Evolutionary conservation across 1,140 invertebrate species (phyloP).

Genomic region (Drosophila obscura): DNA sequence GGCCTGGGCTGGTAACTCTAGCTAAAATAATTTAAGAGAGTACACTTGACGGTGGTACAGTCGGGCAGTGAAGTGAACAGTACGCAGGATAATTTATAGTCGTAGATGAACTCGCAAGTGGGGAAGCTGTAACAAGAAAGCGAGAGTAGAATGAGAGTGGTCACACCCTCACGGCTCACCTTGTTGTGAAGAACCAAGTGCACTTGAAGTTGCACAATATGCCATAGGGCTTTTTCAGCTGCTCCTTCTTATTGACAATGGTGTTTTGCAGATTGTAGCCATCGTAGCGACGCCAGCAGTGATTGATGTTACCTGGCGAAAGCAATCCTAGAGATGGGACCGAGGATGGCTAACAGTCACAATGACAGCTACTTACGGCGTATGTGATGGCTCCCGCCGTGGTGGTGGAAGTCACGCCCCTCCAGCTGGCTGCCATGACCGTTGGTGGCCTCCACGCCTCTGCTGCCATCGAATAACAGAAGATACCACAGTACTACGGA

Average conservation of each 20-base stretch:
- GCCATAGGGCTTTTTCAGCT: conserved; percentile 82
- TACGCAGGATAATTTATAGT: conserved; percentile 82
- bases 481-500: conserved; percentile 77
- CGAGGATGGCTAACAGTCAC: background rate
- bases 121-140: conserved; percentile 58
- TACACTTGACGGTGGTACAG: conserved; percentile 80
- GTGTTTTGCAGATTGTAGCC: conserved; percentile 82
- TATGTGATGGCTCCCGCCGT: conserved; percentile 78
- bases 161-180: conserved; percentile 28
- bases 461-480: conserved; percentile 62
- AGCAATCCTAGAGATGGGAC: background rate
- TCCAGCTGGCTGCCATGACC: conserved; percentile 77
- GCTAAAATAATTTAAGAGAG: conserved; percentile 77
- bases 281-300: conserved; percentile 82
- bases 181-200: conserved; percentile 83
- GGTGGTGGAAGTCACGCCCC: conserved; percentile 77
- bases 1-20: conserved; percentile 29
- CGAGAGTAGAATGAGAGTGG: background rate
- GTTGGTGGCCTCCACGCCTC: conserved; percentile 71
- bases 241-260: conserved; percentile 80
- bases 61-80: conserved; percentile 83
- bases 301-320: conserved; percentile 74
- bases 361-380: conserved; percentile 60
- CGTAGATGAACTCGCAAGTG: conserved; percentile 82
- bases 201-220: conserved; percentile 83